phyloP scores from a whole-genome alignment of 2,113 vertebrate genomes.

The Empidonax alnorum region DNA sequence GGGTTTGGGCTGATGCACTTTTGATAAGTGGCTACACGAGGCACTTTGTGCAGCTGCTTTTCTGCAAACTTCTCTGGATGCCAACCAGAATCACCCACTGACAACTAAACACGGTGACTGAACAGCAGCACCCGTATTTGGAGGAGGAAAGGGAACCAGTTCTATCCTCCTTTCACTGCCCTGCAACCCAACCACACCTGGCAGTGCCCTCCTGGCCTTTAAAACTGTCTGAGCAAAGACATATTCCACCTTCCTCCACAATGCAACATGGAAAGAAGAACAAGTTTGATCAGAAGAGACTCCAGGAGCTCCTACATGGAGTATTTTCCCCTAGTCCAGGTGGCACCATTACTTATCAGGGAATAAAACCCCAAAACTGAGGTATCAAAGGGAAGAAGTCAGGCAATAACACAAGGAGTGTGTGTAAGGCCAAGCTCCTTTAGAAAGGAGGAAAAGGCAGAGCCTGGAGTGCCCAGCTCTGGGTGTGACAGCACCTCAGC shows the following conservation, averaged over 20 bases:
- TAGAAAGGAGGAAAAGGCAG: neutral
- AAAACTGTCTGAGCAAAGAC: neutral
- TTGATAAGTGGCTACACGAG: neutral
- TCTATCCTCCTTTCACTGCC: neutral
- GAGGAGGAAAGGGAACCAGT: neutral
- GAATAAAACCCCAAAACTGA: accelerated
- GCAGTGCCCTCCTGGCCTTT: neutral
- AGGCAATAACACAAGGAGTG: neutral
- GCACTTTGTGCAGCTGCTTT: neutral
- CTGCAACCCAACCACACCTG: neutral
- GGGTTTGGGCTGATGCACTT: neutral
- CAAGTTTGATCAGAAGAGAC: neutral
- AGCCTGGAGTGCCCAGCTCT: neutral
- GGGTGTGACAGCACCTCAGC: neutral
- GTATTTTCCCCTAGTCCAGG: neutral
- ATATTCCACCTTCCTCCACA: neutral
- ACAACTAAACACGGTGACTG: neutral
- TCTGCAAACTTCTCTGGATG: neutral
- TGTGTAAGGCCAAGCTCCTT: neutral
- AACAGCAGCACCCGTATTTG: neutral
- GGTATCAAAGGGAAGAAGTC: neutral
- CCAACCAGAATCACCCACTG: neutral
- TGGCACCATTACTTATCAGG: neutral
- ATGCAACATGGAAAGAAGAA: neutral
- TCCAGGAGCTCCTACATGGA: neutral